phyloP scores from a whole-genome alignment of 2,888 invertebrate species.

The Trichacis sp. region DNA sequence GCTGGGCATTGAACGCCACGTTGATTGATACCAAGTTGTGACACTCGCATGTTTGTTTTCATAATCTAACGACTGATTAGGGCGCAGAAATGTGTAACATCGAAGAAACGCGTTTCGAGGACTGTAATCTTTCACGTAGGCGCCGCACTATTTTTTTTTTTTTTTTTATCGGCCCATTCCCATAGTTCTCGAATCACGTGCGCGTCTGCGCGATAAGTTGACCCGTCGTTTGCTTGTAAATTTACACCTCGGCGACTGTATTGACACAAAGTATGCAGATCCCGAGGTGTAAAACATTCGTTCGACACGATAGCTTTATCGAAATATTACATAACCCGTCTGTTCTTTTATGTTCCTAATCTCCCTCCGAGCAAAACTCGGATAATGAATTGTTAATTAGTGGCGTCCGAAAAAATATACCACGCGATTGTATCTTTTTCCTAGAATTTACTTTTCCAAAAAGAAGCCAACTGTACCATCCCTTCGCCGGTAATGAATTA shows the following conservation, averaged over 20 bases:
- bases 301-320: slow-evolving; percentile 3
- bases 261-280: background rate
- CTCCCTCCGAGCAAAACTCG: background rate
- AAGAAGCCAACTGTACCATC: too few species aligned
- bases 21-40: too few species aligned
- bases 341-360: slow-evolving; percentile 4
- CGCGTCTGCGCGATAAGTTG: slow-evolving; percentile 20
- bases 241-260: slow-evolving; percentile 19
- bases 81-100: slow-evolving; percentile 9
- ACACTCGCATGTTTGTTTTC: slow-evolving; percentile 18
- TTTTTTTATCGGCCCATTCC: slow-evolving; percentile 30
- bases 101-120: slow-evolving; percentile 20
- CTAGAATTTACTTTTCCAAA: too few species aligned
- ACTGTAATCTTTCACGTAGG: slow-evolving; percentile 34
- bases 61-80: slow-evolving; percentile 21
- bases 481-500: too few species aligned
- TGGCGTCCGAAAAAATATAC: background rate
- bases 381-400: background rate
- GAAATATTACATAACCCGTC: slow-evolving; percentile 1
- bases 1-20: too few species aligned
- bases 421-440: slow-evolving; percentile 13
- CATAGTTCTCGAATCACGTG: slow-evolving; percentile 20
- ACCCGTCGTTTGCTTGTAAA: slow-evolving; percentile 12
- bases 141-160: slow-evolving; percentile 24
- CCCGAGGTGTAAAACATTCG: background rate